Base-by-base conservation (phyloP, 2,113 vertebrate genomes). In the Coptodon rendalli region DNA sequence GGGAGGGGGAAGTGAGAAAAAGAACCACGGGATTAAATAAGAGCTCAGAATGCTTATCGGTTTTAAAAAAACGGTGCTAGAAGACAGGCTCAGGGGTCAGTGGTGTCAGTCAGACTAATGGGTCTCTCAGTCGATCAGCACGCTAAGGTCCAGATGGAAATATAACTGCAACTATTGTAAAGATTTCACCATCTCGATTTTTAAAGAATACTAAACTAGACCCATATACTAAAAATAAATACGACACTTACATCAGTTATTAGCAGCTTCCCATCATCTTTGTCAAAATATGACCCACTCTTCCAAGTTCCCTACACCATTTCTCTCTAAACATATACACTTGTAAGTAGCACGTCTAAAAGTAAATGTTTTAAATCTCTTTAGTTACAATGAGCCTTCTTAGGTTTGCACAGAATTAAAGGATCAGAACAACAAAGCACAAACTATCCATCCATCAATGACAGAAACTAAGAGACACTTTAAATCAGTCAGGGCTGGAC, bases 201-300 rank as follows among this genome's bases (percentile, higher is more conserved):
- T 17, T 17, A 73, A 48, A 27, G 38, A 4, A 16, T 43, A 45
- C 66, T 71, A 43, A 71, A 16, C 38, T 16, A 71, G n/a, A 43
- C 8, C 13, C 1, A 1, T 4, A 43, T 71, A 43, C 22, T 71
- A 45, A 43, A 27, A 45, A 43, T 43, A 45, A 27, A 73, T 45
- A 0, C 3, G 5, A 17, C 66, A 43, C 38, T 71, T 71, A 9
- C 2, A 0, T 4, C n/a, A 0, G 12, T 71, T 43, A 24, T 24
- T 45, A 9, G 66, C 38, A 71, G 38, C 22, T 73, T 73, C 38
- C 38, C 13, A 24, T 27, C 22, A 10, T 73, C 22, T 61, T 31
- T 61, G 31, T n/a, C 8, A 11, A 34, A 63, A 36, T 19, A 63
- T 19, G 2, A 63, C 16, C 29, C 17, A 36, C 31, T 11, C 29